phyloP scores from a whole-genome alignment of 2,113 vertebrate genomes.

The Peromyscus maniculatus region DNA sequence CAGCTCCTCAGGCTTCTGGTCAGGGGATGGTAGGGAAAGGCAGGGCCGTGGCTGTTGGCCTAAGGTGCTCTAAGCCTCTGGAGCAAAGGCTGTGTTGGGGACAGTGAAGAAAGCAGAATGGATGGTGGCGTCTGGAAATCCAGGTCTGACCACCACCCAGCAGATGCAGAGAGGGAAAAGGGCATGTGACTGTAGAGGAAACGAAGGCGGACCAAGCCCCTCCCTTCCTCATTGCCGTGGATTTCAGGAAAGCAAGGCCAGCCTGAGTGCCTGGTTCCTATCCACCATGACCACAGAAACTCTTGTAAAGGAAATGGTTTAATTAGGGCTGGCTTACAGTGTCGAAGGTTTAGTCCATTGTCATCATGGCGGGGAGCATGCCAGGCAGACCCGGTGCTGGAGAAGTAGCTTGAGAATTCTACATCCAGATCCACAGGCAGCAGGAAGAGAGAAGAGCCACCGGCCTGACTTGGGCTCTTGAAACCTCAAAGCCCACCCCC shows the following conservation, averaged over 20 bases:
- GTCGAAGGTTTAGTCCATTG: background rate
- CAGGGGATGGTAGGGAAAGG: background rate
- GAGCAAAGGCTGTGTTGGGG: background rate
- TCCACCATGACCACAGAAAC: background rate
- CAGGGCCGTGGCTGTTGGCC: fast-evolving
- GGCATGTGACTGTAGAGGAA: background rate
- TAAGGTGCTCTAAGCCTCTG: background rate
- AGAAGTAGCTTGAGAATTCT: background rate
- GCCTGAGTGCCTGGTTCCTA: too few relatives aligned
- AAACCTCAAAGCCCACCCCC: background rate
- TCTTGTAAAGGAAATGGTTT: background rate
- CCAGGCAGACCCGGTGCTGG: background rate
- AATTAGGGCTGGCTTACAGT: background rate
- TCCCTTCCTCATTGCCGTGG: background rate
- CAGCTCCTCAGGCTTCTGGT: background rate
- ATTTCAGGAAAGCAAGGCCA: background rate
- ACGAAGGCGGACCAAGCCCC: background rate
- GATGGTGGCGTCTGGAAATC: background rate
- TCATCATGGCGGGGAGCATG: background rate
- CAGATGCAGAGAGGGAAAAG: background rate
- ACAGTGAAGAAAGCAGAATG: background rate
- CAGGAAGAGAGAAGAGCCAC: background rate
- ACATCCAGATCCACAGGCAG: background rate
- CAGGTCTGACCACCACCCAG: background rate
- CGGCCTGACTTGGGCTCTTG: background rate